Conservation (phyloP, 2,113 vertebrate genomes). For the Mola mola region DNA sequence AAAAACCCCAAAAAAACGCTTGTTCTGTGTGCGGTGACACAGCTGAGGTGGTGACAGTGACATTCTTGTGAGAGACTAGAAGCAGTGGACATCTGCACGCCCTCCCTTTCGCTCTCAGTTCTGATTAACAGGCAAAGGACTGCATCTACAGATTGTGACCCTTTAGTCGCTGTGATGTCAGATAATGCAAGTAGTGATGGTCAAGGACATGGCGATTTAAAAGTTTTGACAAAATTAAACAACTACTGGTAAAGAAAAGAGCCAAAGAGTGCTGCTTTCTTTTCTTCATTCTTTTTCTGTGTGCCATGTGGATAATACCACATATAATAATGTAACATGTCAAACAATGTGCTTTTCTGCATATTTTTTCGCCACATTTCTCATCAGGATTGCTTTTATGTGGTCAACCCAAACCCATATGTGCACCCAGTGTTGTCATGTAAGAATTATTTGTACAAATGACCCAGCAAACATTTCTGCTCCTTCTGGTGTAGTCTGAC, state of each 20-base stretch:
- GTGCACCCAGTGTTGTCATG: slow-evolving; percentile 11
- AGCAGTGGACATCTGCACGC: slow-evolving; percentile 79
- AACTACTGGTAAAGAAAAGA: background rate
- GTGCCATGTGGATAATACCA: slow-evolving; percentile 5
- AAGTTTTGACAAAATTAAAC: no score
- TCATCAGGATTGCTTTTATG: slow-evolving; percentile 27
- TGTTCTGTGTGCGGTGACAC: slow-evolving; percentile 73
- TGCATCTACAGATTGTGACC: slow-evolving; percentile 46
- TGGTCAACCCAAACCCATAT: slow-evolving; percentile 30
- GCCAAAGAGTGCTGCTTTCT: background rate
- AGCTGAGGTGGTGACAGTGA: slow-evolving; percentile 82
- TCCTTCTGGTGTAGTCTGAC: slow-evolving; percentile 46
- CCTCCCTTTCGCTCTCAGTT: slow-evolving; percentile 64
- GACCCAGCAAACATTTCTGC: slow-evolving; percentile 14
- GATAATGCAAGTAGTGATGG: slow-evolving; percentile 6
- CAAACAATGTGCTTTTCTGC: slow-evolving; percentile 21
- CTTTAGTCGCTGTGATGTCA: slow-evolving; percentile 55
- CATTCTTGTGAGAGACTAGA: slow-evolving; percentile 78
- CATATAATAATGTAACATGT: slow-evolving; percentile 16
- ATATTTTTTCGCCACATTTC: slow-evolving; percentile 17
- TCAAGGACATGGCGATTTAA: slow-evolving; percentile 5
- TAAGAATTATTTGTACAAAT: slow-evolving; percentile 35
- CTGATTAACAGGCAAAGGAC: slow-evolving; percentile 51
- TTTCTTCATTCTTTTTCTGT: slow-evolving; percentile 1
- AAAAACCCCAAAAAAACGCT: slow-evolving; percentile 72